Percentiles rank a stretch among this genome's conserved stretches.
Evolutionary conservation across 2,113 vertebrate species (phyloP).

Genomic region (Hypomesus transpacificus): DNA sequence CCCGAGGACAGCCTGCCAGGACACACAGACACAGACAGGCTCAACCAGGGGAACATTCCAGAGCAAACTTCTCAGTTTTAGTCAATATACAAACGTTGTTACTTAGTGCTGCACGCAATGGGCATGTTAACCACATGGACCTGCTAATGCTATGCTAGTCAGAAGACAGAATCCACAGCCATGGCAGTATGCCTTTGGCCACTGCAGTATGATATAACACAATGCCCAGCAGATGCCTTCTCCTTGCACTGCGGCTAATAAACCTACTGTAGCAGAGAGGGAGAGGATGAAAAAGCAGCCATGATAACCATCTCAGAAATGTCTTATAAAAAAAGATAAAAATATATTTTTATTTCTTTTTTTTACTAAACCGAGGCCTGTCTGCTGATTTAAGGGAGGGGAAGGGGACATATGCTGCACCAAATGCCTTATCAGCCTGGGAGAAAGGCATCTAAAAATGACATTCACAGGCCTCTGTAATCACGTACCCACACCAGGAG

Average conservation of each 20-base stretch:
- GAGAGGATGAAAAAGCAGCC: constrained; percentile 51
- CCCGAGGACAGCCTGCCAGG: constrained; percentile 89
- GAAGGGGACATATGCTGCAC: constrained; percentile 49
- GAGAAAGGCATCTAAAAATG: constrained; percentile 49
- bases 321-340: too few species aligned
- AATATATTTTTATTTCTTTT: constrained; percentile 33
- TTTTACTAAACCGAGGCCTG: neutral
- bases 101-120: neutral
- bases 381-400: neutral
- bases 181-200: constrained; percentile 39
- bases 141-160: constrained; percentile 23
- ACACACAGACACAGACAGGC: constrained; percentile 38
- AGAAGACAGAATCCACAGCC: constrained; percentile 50
- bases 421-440: constrained; percentile 46
- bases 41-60: constrained; percentile 19
- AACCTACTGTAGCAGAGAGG: constrained; percentile 47
- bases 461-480: constrained; percentile 51
- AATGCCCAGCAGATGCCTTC: constrained; percentile 34
- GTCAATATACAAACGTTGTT: neutral
- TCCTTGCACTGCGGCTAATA: constrained; percentile 49
- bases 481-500: constrained; percentile 64
- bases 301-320: constrained; percentile 54
- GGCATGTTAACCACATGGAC: constrained; percentile 3
- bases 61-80: neutral
- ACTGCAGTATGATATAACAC: constrained; percentile 44